Evolutionary conservation across 2,888 invertebrate species (phyloP).

Genomic region (Thereva nobilitata): DNA sequence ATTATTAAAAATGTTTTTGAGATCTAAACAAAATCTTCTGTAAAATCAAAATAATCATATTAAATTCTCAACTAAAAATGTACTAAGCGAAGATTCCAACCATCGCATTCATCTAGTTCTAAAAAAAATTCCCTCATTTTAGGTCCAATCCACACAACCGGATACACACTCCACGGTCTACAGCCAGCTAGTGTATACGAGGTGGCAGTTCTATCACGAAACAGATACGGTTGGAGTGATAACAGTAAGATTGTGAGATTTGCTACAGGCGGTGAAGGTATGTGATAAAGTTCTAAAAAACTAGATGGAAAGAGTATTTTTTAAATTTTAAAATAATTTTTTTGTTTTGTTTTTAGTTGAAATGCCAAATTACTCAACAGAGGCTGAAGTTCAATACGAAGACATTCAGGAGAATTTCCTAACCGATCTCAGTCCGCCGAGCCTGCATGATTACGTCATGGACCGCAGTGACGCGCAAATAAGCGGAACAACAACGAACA

Average conservation of each 20-base stretch:
- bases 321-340: slow-evolving; percentile 3
- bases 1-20: no score
- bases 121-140: slow-evolving; percentile 41
- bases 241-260: slow-evolving; percentile 75
- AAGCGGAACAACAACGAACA: background rate
- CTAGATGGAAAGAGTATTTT: slow-evolving; percentile 1
- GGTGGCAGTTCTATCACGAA: slow-evolving; percentile 76
- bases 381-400: slow-evolving; percentile 48
- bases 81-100: background rate
- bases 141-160: slow-evolving; percentile 77
- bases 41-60: no score
- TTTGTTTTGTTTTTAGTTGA: slow-evolving; percentile 49
- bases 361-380: slow-evolving; percentile 56
- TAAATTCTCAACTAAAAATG: background rate
- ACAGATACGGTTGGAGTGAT: slow-evolving; percentile 84
- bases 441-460: slow-evolving; percentile 45
- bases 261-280: slow-evolving; percentile 76
- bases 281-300: slow-evolving; percentile 38
- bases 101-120: background rate
- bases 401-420: slow-evolving; percentile 47
- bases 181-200: slow-evolving; percentile 76
- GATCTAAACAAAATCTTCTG: no score
- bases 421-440: slow-evolving; percentile 49
- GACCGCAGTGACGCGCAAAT: slow-evolving; percentile 43
- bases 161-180: slow-evolving; percentile 74